Base-by-base conservation (phyloP, 2,113 vertebrate species). In the Delphinus delphis region DNA sequence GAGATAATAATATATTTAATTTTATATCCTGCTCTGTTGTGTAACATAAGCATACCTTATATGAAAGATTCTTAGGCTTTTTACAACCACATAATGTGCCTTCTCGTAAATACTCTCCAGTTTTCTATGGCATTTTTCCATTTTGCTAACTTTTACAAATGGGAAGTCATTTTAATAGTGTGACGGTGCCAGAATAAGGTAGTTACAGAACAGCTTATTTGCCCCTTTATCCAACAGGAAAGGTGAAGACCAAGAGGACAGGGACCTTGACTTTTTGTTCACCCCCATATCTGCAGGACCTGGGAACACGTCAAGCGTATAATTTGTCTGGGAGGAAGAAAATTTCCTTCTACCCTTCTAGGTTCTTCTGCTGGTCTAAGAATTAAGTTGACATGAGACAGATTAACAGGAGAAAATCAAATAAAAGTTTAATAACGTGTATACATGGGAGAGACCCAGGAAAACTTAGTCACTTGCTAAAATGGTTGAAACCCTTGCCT, bases 91-190 rank as follows among this genome's bases (percentile, higher is more conserved):
- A 23, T 81, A 53, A 36, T 92, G 31, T 76, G 73, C 67, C 58
- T 86, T 93, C 28, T 55, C 55, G 33, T 33, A 12, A 74, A 55
- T 38, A 38, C 33, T 44, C 23, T 96, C 21, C 38, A 21, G 31
- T 95, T 93, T 93, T 86, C 55, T 41, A 44, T 33, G 79, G 33
- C n/a, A 26, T 65, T 92, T 86, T 95, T 90, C 11, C 0, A 63
- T 81, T 76, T 97, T 85, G 65, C 71, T 84, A 25, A 81, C 62
- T 90, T 86, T 94, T 80, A 80, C 47, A 88, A 81, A 68, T 5
- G 4, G 41, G 33, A 77, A 92, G 76, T 79, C 53, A 71, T 71
- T 88, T 93, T 21, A 88, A 79, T 62, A 67, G 44, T n/a, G 14
- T 26, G 70, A n/a, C 33, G 47, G 47, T 95, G 28, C 33, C 31